Conservation (phyloP, 2,113 vertebrate genomes). For the Scomber japonicus region DNA sequence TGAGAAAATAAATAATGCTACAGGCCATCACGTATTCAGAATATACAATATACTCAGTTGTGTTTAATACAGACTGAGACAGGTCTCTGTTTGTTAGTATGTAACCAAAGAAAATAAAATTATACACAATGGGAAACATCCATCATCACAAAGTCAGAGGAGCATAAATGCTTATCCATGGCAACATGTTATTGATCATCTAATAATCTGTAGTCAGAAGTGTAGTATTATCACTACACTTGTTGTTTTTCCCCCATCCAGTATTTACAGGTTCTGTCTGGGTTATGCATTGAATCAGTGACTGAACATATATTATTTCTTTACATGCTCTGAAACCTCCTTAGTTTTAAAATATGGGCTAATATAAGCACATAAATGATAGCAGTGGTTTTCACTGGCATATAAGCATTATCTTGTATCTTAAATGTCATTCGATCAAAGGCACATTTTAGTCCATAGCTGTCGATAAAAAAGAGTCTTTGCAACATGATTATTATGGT, state of each 20-base stretch:
- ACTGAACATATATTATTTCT: not conserved
- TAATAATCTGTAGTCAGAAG: slow-evolving; percentile 47
- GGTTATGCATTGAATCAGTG: slow-evolving; percentile 40
- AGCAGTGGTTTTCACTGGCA: slow-evolving; percentile 5
- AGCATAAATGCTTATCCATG: slow-evolving; percentile 47
- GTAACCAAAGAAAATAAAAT: too few relatives aligned
- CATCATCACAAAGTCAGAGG: slow-evolving; percentile 55
- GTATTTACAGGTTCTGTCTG: slow-evolving; percentile 34
- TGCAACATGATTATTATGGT: slow-evolving; percentile 12
- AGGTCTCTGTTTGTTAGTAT: too few relatives aligned
- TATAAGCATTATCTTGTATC: slow-evolving; percentile 47
- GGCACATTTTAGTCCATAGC: too few relatives aligned
- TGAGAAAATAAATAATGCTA: too few relatives aligned
- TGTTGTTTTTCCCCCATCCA: slow-evolving; percentile 20
- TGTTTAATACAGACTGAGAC: too few relatives aligned
- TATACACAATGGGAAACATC: slow-evolving; percentile 9
- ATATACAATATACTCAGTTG: too few relatives aligned
- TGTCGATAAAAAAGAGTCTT: not conserved
- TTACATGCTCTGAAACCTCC: slow-evolving; percentile 36
- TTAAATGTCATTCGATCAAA: slow-evolving; percentile 53
- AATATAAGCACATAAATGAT: slow-evolving; percentile 5
- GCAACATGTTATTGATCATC: slow-evolving; percentile 35
- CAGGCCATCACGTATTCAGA: too few relatives aligned
- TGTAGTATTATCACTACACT: slow-evolving; percentile 30
- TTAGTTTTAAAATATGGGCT: slow-evolving; percentile 26